Percentiles rank a stretch among this genome's conserved stretches.
Conservation (phyloP, 2,888 invertebrate genomes). For the Chrysomela aeneicollis region DNA sequence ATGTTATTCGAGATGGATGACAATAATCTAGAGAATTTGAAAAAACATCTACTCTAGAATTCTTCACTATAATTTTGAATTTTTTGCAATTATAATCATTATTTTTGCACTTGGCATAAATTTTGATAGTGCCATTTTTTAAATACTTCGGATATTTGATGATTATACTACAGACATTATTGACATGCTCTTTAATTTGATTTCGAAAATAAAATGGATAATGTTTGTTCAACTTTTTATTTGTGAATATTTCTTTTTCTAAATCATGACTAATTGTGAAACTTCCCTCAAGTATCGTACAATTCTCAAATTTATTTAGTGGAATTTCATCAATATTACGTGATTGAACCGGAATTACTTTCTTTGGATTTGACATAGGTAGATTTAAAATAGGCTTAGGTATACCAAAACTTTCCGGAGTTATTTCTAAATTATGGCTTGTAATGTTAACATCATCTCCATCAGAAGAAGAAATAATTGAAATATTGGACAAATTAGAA, state of each 20-base stretch:
- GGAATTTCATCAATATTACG: conserved; percentile 3
- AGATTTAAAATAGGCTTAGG: not conserved
- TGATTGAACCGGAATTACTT: not conserved
- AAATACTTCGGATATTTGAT: conserved; percentile 7
- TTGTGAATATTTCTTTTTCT: not conserved
- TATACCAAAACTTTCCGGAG: not conserved
- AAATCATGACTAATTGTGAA: not conserved
- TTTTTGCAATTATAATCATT: not conserved
- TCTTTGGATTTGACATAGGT: not conserved
- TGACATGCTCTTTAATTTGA: not conserved
- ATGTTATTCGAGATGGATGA: no score
- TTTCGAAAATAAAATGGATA: conserved; percentile 8
- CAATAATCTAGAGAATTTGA: no score
- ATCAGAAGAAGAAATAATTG: not conserved
- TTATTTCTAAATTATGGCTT: not conserved
- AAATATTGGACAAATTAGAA: no score
- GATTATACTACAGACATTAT: conserved; percentile 5
- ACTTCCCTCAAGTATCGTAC: not conserved
- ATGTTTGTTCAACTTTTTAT: not conserved
- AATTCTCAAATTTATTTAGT: not conserved
- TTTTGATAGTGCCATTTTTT: not conserved
- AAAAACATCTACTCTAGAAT: not conserved
- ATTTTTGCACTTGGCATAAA: no score
- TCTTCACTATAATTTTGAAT: not conserved
- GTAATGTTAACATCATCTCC: no score